phyloP scores from a whole-genome alignment of 2,797 vertebrate genomes.

The Naso thynnoides region DNA sequence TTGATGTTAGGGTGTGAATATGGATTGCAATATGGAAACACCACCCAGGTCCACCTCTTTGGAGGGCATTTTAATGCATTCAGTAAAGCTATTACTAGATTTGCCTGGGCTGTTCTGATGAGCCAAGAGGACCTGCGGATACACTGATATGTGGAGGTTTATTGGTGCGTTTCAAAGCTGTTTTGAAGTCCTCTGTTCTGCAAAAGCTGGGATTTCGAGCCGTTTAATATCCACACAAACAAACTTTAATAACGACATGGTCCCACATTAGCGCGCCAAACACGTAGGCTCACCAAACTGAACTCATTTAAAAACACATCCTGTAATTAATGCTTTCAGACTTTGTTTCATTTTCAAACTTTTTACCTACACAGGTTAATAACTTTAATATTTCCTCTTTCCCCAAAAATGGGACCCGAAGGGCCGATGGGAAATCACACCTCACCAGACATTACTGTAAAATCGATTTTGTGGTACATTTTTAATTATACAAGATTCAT shows the following conservation, averaged over 20 bases:
- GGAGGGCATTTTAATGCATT: constrained; percentile 68
- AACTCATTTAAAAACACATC: constrained; percentile 58
- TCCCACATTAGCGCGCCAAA: constrained; percentile 45
- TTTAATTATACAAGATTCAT: constrained; percentile 68
- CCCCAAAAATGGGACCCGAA: constrained; percentile 25
- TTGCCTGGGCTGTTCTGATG: constrained; percentile 62
- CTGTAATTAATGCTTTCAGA: constrained; percentile 43
- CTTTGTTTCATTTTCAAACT: not conserved
- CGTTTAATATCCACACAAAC: constrained; percentile 48
- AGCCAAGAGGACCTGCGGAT: constrained; percentile 49
- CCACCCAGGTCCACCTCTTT: constrained; percentile 64
- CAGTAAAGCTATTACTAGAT: constrained; percentile 65
- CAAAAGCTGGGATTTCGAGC: constrained; percentile 43
- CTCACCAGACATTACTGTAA: constrained; percentile 38
- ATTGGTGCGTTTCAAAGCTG: constrained; percentile 61
- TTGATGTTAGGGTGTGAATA: constrained; percentile 76
- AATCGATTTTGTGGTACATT: constrained; percentile 66
- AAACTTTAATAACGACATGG: constrained; percentile 59
- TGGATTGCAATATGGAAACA: constrained; percentile 74
- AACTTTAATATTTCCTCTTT: constrained; percentile 53
- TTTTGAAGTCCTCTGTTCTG: constrained; percentile 58
- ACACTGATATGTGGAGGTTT: constrained; percentile 53
- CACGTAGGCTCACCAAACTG: constrained; percentile 26
- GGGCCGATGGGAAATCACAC: constrained; percentile 65
- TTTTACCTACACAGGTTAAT: constrained; percentile 45